Evolutionary conservation across 2,797 vertebrate species (phyloP).

Genomic region (Staurois parvus): DNA sequence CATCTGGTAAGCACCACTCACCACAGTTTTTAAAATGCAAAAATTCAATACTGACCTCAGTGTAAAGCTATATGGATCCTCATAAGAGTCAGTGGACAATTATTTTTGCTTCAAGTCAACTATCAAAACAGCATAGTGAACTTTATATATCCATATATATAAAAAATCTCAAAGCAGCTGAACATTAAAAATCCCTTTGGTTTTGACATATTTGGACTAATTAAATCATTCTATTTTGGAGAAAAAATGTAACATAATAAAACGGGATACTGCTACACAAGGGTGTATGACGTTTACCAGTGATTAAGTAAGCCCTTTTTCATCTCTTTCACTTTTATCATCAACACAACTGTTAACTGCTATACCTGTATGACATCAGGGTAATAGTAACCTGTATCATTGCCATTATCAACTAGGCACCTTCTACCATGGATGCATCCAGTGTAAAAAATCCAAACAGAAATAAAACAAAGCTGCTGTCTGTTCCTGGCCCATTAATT

Average conservation of each 20-base stretch:
- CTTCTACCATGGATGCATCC: conserved; percentile 2
- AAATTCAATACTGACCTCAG: conserved; percentile 22
- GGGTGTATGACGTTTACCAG: not conserved
- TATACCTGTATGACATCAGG: not conserved
- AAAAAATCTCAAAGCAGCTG: conserved; percentile 16
- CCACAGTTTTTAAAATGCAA: conserved; percentile 13
- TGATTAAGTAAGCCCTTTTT: not conserved
- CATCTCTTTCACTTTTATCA: not conserved
- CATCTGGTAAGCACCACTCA: conserved; percentile 32
- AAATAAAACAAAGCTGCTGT: not conserved
- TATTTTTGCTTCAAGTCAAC: conserved; percentile 35
- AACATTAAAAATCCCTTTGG: conserved; percentile 40
- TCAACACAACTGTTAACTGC: not conserved
- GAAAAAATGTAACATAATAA: not conserved
- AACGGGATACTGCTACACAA: not conserved
- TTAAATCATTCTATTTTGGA: not conserved
- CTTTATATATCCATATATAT: conserved; percentile 2
- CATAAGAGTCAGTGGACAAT: conserved; percentile 25
- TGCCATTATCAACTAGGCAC: not conserved
- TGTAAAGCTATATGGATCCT: conserved; percentile 36
- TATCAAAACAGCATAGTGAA: conserved; percentile 19
- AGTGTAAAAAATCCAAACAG: conserved; percentile 6
- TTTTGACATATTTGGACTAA: conserved; percentile 3
- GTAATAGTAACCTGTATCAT: conserved; percentile 19
- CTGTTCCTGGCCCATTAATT: not conserved